Evolutionary conservation across 2,113 vertebrate species (phyloP), one percentile per base, ranked within the genome.

Genomic region (Scytalopus superciliaris): DNA sequence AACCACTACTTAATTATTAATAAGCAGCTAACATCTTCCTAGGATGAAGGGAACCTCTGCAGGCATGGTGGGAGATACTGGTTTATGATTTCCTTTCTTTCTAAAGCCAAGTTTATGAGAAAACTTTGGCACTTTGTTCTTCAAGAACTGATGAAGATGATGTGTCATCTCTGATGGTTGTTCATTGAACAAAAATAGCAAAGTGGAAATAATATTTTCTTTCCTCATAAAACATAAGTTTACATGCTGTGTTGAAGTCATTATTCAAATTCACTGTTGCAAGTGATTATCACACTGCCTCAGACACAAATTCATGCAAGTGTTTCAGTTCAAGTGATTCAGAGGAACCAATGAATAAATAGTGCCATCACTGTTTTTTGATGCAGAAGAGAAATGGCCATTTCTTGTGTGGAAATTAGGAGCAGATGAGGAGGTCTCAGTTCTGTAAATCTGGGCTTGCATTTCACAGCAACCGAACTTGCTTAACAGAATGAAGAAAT

Each of bases 401-500:
- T 98, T 99, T 96, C 97, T 98, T 2, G 86, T 89, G 75, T 98
- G 98, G 63, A 97, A 97, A 52, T 91, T 97, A 56, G 99, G 98
- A 86, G 97, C 97, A 5, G 98, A 98, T 10, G 97, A 98, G 19
- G 98, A 99, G 7, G 98, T 99, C 94, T 99, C 99, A 19, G 99
- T 99, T 89, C 98, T 98, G 84, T 99, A 99, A 89, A 99, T 98
- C 66, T 99, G 99, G 16, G 99, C 99, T 60, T 98, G 98, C 33
- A 97, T 98, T 98, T 99, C 98, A 30, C 98, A 99, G 89, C 98
- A 98, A 52, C 99, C 99, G 28, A 99, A 99, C 67, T 98, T 99
- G 91, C 99, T 99, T 35, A 99, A 82, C 31, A 99, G 97, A 94
- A 99, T 97, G 89, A 99, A 99, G 93, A 99, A 99, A 96, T 99